These are phyloP conservation scores for Bovichtus diacanthus DNA, from an alignment of 2,797 vertebrate species.

Conservation along the genomic window DNA sequence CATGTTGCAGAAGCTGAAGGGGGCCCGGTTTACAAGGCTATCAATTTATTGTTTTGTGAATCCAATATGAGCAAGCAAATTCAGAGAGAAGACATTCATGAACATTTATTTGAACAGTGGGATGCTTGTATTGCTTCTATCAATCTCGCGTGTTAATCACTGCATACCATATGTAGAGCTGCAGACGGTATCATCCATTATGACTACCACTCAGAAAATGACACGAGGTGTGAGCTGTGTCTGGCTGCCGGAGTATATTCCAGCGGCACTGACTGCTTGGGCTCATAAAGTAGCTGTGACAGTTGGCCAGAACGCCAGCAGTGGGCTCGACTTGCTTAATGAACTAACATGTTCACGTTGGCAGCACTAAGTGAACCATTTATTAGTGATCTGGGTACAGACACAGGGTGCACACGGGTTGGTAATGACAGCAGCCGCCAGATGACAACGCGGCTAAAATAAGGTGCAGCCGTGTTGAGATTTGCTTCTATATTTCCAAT, in stretches of 20 bases:
- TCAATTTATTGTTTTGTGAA: conserved; percentile 40
- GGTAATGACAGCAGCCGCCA: conserved; percentile 68
- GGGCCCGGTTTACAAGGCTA: conserved; percentile 8
- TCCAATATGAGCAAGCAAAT: conserved; percentile 40
- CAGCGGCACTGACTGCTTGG: conserved; percentile 39
- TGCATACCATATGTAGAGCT: conserved; percentile 52
- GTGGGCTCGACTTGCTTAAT: conserved; percentile 77
- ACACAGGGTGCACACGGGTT: conserved; percentile 54
- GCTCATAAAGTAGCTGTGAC: conserved; percentile 76
- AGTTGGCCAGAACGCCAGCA: conserved; percentile 75
- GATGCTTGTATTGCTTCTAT: conserved; percentile 33
- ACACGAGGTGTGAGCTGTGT: conserved; percentile 45
- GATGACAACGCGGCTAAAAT: conserved; percentile 55
- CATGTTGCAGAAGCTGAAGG: background rate
- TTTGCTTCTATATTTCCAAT: background rate
- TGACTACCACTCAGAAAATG: conserved; percentile 42
- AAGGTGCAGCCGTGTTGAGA: background rate
- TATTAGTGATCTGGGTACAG: conserved; percentile 76
- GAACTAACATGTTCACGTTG: conserved; percentile 81
- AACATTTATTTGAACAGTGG: conserved; percentile 33
- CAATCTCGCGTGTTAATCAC: conserved; percentile 59
- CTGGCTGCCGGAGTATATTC: conserved; percentile 40
- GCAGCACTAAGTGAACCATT: conserved; percentile 77
- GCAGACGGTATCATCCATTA: conserved; percentile 62
- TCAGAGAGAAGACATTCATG: conserved; percentile 23